These are phyloP conservation scores for Tonatia bakeri DNA, from an alignment of 2,113 vertebrate genomes.

Conservation along the genomic window DNA sequence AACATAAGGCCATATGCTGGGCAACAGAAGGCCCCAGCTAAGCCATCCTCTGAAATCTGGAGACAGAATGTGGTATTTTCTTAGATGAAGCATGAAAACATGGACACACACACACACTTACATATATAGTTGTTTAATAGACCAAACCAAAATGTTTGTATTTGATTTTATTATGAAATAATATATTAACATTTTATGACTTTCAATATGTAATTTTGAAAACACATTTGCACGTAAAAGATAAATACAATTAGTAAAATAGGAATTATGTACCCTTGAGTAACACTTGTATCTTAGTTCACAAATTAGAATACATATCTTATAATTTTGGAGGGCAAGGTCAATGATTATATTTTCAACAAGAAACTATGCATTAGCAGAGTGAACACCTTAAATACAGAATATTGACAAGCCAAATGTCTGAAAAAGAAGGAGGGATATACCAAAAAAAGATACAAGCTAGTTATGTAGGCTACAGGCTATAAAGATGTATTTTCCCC, in stretches of 20 bases:
- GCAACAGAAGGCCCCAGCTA: neutral
- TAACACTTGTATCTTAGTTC: neutral
- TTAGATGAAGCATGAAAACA: neutral
- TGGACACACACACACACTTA: neutral
- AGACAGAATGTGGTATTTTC: neutral
- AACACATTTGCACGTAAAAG: neutral
- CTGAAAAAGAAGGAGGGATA: neutral
- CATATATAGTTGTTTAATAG: neutral
- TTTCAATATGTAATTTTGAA: conserved; percentile 22
- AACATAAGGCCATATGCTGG: too few species aligned
- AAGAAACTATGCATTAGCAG: neutral
- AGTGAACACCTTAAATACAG: neutral
- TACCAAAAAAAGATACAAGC: neutral
- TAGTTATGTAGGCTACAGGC: neutral
- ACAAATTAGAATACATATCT: neutral
- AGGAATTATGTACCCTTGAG: neutral
- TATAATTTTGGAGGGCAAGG: neutral
- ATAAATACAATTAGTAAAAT: conserved; percentile 1
- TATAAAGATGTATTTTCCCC: neutral
- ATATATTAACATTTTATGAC: conserved; percentile 16
- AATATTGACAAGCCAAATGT: neutral
- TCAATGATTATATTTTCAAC: conserved; percentile 30
- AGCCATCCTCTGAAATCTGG: neutral
- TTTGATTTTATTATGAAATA: neutral
- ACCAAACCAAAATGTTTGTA: neutral